Base-by-base conservation (phyloP, 92 coral and sea anemone genomes). In the Anthopleura xanthogrammica region DNA sequence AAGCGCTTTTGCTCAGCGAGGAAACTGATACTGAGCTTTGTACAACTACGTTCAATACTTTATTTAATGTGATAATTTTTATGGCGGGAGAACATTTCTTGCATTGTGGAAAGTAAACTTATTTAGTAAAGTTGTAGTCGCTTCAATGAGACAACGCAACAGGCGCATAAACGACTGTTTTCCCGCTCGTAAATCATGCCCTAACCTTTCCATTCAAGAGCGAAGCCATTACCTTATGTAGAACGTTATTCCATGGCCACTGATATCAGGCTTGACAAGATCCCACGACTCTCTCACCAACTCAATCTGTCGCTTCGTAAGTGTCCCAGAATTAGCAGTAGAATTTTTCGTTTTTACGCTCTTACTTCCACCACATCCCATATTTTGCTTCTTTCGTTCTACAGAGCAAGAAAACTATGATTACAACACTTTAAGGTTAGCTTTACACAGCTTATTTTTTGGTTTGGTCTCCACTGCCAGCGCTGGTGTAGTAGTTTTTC, bases 211-310 rank as follows among this genome's bases (percentile, higher is more conserved):
- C 9, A 46, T 46, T 2, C 50, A 46, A 3, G 50, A 46, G 11
- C 17, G 11, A 54, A 0, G 58, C 12, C 12, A 1, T 62, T 23
- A 62, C 70, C 29, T 79, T 36, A 68, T 52, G 48, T 79, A 79
- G 14, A 79, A 79, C 52, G 52, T 41, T 3, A 56, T 19, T 7
- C 82, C 82, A 19, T 79, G 82, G 10, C 36, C 52, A 29, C 72
- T 48, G 20, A 79, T 58, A 57, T 81, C 81, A 17, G 85, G 80
- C 68, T 72, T 77, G 20, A 86, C 85, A 75, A 24, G 39, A 16
- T 76, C 77, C 89, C 89, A 86, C 2, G 89, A 72, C 57, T 80
- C 86, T 75, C 77, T 81, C 13, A 86, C 85, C 16, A 86, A 80
- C 13, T 86, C 76, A 24, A 86, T 86, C 76, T 86, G 89, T 58